Conservation (phyloP, 2,113 vertebrate species). For the Campylomormyrus tamandua region DNA sequence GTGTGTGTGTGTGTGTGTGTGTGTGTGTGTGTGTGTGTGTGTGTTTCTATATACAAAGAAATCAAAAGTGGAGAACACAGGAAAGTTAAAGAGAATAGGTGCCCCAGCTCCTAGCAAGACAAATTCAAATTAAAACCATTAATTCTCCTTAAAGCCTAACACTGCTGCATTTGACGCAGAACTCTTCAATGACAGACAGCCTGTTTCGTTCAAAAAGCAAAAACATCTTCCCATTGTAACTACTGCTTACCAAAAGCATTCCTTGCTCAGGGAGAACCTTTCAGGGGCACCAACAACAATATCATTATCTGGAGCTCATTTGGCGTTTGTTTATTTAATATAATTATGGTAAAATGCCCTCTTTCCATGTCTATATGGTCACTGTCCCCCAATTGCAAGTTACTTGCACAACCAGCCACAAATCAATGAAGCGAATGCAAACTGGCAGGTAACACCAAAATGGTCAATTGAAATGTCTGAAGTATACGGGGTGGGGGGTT, state of each 20-base stretch:
- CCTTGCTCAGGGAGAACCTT: background rate
- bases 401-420: background rate
- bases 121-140: background rate
- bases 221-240: background rate
- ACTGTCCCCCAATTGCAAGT: background rate
- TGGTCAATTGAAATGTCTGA: background rate
- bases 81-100: background rate
- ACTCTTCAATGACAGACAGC: background rate
- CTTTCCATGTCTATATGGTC: background rate
- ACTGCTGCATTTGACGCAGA: conserved; percentile 20
- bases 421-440: background rate
- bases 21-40: background rate
- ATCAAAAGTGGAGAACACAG: background rate
- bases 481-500: background rate
- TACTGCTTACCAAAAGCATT: background rate
- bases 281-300: background rate
- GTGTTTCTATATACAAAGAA: background rate
- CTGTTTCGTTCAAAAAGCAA: background rate
- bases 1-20: too few species aligned
- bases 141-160: conserved; percentile 16
- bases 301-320: background rate
- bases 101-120: background rate
- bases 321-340: background rate
- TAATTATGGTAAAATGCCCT: background rate
- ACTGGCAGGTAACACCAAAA: background rate